Evolutionary conservation across 2,888 invertebrate species (phyloP).

Genomic region (Stegana nigrithorax): DNA sequence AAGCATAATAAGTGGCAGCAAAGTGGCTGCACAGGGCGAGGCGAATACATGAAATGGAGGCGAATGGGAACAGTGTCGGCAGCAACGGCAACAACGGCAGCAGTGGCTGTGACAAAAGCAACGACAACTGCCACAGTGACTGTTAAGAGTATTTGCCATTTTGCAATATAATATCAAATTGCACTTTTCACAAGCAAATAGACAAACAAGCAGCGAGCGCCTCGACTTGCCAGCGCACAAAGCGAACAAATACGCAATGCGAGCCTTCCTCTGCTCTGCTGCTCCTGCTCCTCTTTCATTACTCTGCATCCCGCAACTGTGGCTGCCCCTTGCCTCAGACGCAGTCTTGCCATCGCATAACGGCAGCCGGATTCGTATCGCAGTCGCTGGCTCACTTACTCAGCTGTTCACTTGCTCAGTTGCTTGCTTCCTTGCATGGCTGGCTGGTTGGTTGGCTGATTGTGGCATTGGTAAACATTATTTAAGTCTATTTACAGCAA

Average conservation of each 20-base stretch:
- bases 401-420: too few relatives aligned
- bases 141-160: slow-evolving; percentile 56
- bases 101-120: not conserved
- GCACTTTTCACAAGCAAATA: slow-evolving; percentile 32
- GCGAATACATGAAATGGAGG: not conserved
- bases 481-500: slow-evolving; percentile 47
- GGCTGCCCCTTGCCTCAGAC: too few relatives aligned
- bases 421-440: not conserved
- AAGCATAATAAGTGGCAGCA: not conserved
- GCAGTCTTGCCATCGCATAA: too few relatives aligned
- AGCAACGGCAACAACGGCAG: not conserved
- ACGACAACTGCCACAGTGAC: slow-evolving; percentile 24
- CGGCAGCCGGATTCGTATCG: too few relatives aligned
- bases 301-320: too few relatives aligned
- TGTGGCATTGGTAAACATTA: slow-evolving; percentile 47
- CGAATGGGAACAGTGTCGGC: not conserved
- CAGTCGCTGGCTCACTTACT: not conserved
- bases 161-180: slow-evolving; percentile 60
- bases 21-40: not conserved
- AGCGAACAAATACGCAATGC: not conserved
- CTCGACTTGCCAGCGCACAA: not conserved
- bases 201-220: not conserved
- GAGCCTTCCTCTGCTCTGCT: not conserved
- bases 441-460: not conserved
- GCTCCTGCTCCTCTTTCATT: too few relatives aligned